Base-by-base conservation (phyloP, 2,113 vertebrate genomes). In the Bothrops jararaca region DNA sequence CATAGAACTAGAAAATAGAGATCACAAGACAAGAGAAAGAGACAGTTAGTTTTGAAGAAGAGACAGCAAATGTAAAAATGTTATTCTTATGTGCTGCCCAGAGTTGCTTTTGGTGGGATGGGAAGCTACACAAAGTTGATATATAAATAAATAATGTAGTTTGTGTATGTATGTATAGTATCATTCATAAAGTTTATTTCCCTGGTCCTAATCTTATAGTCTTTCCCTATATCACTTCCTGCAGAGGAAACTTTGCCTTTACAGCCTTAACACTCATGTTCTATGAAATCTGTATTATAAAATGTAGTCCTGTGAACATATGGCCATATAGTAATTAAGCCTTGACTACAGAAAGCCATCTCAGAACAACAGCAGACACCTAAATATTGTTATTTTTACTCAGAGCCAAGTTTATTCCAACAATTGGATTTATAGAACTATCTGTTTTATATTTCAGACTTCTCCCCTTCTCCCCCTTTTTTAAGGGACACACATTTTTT, bases 281-380 rank as follows among this genome's bases (percentile, higher is more conserved):
- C 45, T 89, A 34, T 54, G 53, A 96, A 92, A 95, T 90, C 92
- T 95, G 92, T 95, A 95, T 95, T 96, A 95, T 39, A 89, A 90
- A 93, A 92, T 94, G 92, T 96, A 96, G 96, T 97, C 94, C 53
- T 50, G n/a, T 15, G 0, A 91, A 95, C 95, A 96, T 95, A 95
- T 94, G 86, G 93, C 92, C 94, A 80, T 13, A 11, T 93, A 50
- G 0, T 0, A 85, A 0, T 86, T 20, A 34, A 94, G 85, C 57
- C 91, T 0, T 26, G 91, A 64, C 94, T 42, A 42, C 91, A 88
- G 87, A 95, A 93, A 29, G 12, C 39, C 20, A 85, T 86, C 50
- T 23, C 4, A 13, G 42, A 50, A 23, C 52, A 39, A 58, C 9
- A 7, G 29, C n/a, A 57, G 42, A 58, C 88, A 24, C 5, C 93